phyloP scores from a whole-genome alignment of 2,888 invertebrate species.

The Ochlodes sylvanus region DNA sequence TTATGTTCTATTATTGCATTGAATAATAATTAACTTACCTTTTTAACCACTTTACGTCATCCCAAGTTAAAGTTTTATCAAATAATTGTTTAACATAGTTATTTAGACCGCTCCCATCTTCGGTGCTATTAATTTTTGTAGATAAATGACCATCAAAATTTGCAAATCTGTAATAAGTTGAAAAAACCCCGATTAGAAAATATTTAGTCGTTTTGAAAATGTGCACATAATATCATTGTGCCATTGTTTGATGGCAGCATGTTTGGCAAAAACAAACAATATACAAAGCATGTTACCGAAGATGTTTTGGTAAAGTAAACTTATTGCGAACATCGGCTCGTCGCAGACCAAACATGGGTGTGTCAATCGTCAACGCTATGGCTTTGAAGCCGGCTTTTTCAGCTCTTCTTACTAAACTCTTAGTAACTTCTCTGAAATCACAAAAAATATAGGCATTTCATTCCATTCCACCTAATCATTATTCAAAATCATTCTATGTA shows the following conservation, averaged over 20 bases:
- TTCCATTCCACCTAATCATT: too few species aligned
- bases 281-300: conserved; percentile 81
- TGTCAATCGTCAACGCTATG: conserved; percentile 94
- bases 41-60: conserved; percentile 94
- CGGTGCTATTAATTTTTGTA: conserved; percentile 75
- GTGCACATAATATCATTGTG: too few species aligned
- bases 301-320: conserved; percentile 92
- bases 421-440: conserved; percentile 86
- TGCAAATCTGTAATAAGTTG: conserved; percentile 85
- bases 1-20: too few species aligned
- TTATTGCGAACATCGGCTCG: conserved; percentile 93
- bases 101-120: conserved; percentile 90
- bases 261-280: too few species aligned
- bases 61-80: conserved; percentile 93
- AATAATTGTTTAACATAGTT: conserved; percentile 91
- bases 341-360: conserved; percentile 93
- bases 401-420: conserved; percentile 89
- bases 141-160: conserved; percentile 89
- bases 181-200: too few species aligned
- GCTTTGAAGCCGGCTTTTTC: conserved; percentile 95
- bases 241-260: too few species aligned
- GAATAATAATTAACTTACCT: conserved; percentile 70
- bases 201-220: too few species aligned
- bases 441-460: not conserved
- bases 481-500: too few species aligned